Conservation (phyloP, 2,888 invertebrate genomes). For the Linnaemya vulpina region DNA sequence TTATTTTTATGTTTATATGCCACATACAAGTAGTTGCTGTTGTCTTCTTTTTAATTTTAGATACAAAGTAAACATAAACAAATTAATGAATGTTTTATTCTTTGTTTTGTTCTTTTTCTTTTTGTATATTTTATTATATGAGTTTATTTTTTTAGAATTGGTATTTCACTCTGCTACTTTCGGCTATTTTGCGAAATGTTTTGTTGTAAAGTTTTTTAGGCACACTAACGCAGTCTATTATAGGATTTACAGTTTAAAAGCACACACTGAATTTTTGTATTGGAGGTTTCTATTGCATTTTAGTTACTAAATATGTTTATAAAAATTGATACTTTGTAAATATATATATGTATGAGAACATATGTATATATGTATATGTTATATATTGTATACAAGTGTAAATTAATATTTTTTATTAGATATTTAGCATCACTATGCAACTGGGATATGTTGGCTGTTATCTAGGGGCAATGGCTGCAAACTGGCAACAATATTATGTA, state of each 20-base stretch:
- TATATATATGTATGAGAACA: neutral
- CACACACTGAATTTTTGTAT: neutral
- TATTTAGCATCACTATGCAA: conserved; percentile 36
- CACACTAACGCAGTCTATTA: conserved; percentile 57
- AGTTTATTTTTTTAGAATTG: neutral
- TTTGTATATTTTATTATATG: conserved; percentile 5
- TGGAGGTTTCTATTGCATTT: neutral
- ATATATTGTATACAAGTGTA: neutral
- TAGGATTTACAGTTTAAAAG: neutral
- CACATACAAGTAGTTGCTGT: neutral
- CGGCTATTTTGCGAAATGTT: conserved; percentile 9
- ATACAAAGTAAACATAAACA: conserved; percentile 23
- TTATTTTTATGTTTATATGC: conserved; percentile 17
- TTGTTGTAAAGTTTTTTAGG: conserved; percentile 50
- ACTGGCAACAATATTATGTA: conserved; percentile 38
- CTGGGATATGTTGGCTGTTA: conserved; percentile 40
- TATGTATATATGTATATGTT: conserved; percentile 6
- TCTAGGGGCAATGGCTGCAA: conserved; percentile 45
- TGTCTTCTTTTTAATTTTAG: conserved; percentile 1
- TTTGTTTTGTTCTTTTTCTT: neutral
- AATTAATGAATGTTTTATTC: conserved; percentile 21
- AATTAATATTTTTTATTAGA: neutral
- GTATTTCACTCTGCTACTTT: conserved; percentile 28
- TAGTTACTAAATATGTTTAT: too few species aligned
- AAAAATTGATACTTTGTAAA: too few species aligned